Percentiles rank a stretch among this genome's conserved stretches.
These are phyloP conservation scores for Mareca strepera DNA, from an alignment of 2,797 vertebrate species.

Conservation along the genomic window DNA sequence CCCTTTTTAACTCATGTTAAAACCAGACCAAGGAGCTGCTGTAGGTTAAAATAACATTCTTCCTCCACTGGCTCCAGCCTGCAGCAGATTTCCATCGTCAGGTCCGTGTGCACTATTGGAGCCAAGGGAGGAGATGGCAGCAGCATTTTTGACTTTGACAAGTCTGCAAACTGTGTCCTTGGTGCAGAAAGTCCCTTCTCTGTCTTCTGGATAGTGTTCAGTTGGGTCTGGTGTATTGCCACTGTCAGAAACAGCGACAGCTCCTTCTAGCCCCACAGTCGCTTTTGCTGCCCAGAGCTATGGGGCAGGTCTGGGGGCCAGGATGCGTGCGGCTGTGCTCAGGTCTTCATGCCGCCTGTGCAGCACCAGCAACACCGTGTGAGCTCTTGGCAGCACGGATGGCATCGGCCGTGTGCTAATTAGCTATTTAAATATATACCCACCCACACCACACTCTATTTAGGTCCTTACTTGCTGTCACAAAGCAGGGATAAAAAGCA, in stretches of 20 bases:
- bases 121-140: not conserved
- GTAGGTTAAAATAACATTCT: not conserved
- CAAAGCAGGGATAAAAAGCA: not conserved
- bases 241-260: not conserved
- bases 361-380: not conserved
- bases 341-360: not conserved
- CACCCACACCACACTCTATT: not conserved
- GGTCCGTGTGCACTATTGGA: accelerated
- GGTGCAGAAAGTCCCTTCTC: not conserved
- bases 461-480: not conserved
- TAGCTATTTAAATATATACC: not conserved
- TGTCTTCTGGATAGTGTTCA: not conserved
- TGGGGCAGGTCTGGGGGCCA: not conserved
- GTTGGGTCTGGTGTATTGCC: too few relatives aligned
- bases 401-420: not conserved
- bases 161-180: not conserved
- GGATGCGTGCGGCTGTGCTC: not conserved
- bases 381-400: accelerated
- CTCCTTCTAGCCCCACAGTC: accelerated
- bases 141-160: not conserved
- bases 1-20: not conserved
- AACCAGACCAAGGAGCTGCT: not conserved
- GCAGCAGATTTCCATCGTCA: accelerated
- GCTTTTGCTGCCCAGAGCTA: not conserved
- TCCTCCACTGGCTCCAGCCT: not conserved